Base-by-base conservation (phyloP, 2,113 vertebrate genomes). In the Aix galericulata region DNA sequence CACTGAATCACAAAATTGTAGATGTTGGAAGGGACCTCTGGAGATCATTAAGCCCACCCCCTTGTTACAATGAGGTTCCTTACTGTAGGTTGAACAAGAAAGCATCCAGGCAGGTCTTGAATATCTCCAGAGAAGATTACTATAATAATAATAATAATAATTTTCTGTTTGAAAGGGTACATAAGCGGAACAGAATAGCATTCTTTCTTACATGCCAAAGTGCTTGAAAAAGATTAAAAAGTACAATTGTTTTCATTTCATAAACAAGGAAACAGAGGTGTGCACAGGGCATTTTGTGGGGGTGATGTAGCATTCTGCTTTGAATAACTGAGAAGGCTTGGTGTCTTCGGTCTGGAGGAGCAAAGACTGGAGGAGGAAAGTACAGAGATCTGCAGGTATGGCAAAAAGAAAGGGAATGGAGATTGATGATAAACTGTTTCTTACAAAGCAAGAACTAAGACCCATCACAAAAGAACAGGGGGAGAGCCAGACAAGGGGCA, bases 91-190 rank as follows among this genome's bases (percentile, higher is more conserved):
- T 48, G 46, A 48, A 48, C 46, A 48, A 21, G 46, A 48, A 48
- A 22, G 46, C 20, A 48, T 48, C 20, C 20, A 5, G 46, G 46
- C 46, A 48, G 20, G 46, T 48, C 46, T 48, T 22, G 46, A 48
- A 22, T 48, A 48, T 48, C 46, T 48, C 20, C 46, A 22, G 46
- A 22, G 46, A 48, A 48, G 46, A 48, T 48, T 48, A 20, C 20
- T 48, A 48, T 48, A 11, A 48, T 22, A 72, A 55, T 60, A 82
- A 67, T 52, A 63, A 66, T 60, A 82, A 67, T 52, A 63, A 66
- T 80, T 93, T 87, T 88, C 10, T 52, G 80, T 74, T 93, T 86
- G 34, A 88, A 94, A 76, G 38, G 31, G 15, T 21, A 42, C 64
- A 13, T 31, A 42, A 82, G 20, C 31, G 14, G 17, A 80, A 82